Base-by-base conservation (phyloP, 2,113 vertebrate species). In the Pterocles gutturalis region DNA sequence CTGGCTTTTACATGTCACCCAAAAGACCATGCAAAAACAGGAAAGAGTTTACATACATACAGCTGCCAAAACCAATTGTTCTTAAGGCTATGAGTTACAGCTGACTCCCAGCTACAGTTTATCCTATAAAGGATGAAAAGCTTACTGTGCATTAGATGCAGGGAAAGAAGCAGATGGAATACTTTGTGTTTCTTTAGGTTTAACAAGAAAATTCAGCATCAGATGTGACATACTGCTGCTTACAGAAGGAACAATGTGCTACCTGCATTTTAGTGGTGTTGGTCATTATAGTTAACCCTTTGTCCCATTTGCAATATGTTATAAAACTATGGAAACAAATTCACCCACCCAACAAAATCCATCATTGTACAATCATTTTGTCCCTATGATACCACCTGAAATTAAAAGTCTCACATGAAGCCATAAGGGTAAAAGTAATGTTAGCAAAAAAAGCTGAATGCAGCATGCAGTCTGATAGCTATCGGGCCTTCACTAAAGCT, bases 21-120 rank as follows among this genome's bases (percentile, higher is more conserved):
- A 48, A 67, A 82, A 79, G 19, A 64, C 11, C 15, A 13, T 10
- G 36, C 5, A 73, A 79, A 80, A 83, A 5, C 3, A 21, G 11
- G 20, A 38, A 36, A 55, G 46, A 71, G 22, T 28, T 62, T 81
- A 43, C 11, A 34, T 7, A 69, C 0, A 0, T 66, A 38, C 38
- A 71, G 13, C 20, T 61, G 36, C 19, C 45, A 62, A 82, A 66
- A 10, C 0, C 7, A 65, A 19, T 43, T 91, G 65, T 65, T 80
- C 66, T 65, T 78, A 79, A 67, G 13, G 26, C 10, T 60, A 2
- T 7, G 29, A 34, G 20, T 67, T 76, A 87, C 19, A 67, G 22
- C 2, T 91, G 18, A 38, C 19, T 78, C 25, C 19, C 10, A 46
- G 11, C 49, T 60, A 31, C 11, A 64, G 8, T 9, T 71, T 72